Base-by-base conservation (phyloP, 2,888 invertebrate species). In the Protonemura montana region DNA sequence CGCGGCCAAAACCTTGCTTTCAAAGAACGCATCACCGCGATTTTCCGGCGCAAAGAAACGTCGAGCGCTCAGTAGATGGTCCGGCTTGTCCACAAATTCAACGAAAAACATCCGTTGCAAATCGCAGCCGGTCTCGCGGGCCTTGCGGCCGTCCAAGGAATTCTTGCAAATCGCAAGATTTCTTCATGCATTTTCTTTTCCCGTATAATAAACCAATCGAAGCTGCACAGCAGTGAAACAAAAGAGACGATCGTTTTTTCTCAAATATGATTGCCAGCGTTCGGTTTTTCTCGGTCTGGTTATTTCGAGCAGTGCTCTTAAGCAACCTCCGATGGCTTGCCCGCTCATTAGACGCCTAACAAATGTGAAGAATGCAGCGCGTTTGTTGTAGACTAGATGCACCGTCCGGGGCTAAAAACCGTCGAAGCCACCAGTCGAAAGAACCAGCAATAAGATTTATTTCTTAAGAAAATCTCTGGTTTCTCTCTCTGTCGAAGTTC, bases 401-500 rank as follows among this genome's bases (percentile, higher is more conserved):
- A 35, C 35, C 35, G 35, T 35, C 35, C 26, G 13, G 13, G 42
- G 41, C 6, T 41, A 83, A 83, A 83, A 83, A 83, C 82, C 3
- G 29, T 41, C 82, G 42, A 13, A n/a, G 26, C 42, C 41, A 21
- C 26, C 28, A 78, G 78, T 27, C 78, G 28, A 78, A 59, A 27
- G 28, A 26, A 78, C 78, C 35, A n/a, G n/a, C 26, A 26, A 78
- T 41, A 29, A 59, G 84, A 83, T 83, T 83, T 83, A 83, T 83
- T 83, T 83, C 83, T 42, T 26, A 83, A 41, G 41, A 42, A 42
- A 83, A 25, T 78, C 59, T 59, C 81, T 27, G 27, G 25, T 41
- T 84, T 84, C 84, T 84, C 59, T 42, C 84, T 16, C 84, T 84
- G 29, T 84, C 76, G 27, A 84, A 81, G 59, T 84, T 84, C 59